phyloP scores from a whole-genome alignment of 2,888 invertebrate species.

The Drosophila tripunctata region DNA sequence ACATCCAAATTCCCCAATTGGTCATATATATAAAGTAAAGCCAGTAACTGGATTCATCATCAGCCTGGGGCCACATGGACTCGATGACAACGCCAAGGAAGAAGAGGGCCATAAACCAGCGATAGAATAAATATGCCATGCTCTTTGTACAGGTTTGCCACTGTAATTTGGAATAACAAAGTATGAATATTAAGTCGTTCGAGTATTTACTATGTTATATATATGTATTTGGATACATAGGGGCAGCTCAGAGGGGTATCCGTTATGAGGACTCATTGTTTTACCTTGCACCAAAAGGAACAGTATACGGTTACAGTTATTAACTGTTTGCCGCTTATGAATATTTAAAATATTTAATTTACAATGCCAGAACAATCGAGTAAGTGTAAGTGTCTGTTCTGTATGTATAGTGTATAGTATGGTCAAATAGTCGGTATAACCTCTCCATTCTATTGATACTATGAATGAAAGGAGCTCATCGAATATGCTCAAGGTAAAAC shows the following conservation, averaged over 20 bases:
- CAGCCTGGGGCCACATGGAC: conserved; percentile 72
- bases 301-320: conserved; percentile 27
- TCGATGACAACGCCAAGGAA: conserved; percentile 80
- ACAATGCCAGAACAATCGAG: conserved; percentile 56
- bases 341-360: conserved; percentile 71
- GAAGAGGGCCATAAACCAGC: conserved; percentile 82
- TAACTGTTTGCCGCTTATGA: conserved; percentile 51
- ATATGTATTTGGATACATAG: not conserved
- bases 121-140: conserved; percentile 81
- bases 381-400: too few relatives aligned
- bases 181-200: conserved; percentile 18
- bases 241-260: not conserved
- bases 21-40: conserved; percentile 84
- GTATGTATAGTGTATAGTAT: too few relatives aligned
- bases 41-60: conserved; percentile 70
- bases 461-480: conserved; percentile 53
- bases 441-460: conserved; percentile 55
- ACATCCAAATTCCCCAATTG: conserved; percentile 83
- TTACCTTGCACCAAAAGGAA: conserved; percentile 18
- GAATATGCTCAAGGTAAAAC: conserved; percentile 71
- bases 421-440: conserved; percentile 4
- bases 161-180: conserved; percentile 60
- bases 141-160: conserved; percentile 84
- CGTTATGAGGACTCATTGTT: conserved; percentile 18
- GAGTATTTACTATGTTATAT: conserved; percentile 4